Percentiles rank a stretch among this genome's conserved stretches.
Conservation (phyloP, 2,888 invertebrate genomes). For the Electrophaes corylata region DNA sequence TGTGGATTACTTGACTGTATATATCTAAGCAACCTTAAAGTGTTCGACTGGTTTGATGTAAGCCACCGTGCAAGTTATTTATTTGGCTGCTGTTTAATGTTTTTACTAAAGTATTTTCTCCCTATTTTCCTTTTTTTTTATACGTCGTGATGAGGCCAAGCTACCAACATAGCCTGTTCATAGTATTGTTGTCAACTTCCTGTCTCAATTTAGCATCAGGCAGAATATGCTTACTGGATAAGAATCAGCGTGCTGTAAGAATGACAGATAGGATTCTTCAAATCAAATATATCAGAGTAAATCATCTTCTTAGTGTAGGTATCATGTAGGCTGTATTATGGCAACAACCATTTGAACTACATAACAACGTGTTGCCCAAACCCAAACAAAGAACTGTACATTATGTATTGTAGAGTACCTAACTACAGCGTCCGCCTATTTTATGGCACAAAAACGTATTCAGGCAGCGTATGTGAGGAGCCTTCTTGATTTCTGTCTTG, state of each 20-base stretch:
- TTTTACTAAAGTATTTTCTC: too few relatives aligned
- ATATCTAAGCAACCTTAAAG: too few relatives aligned
- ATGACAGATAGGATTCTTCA: background rate
- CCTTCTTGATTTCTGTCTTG: too few relatives aligned
- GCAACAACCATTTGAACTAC: slow-evolving; percentile 15
- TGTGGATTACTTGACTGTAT: slow-evolving; percentile 5
- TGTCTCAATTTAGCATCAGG: too few relatives aligned
- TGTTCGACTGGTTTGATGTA: background rate
- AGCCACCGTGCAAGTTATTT: too few relatives aligned
- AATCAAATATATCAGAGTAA: background rate
- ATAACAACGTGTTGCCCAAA: slow-evolving; percentile 22
- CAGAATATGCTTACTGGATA: too few relatives aligned
- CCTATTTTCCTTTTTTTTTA: too few relatives aligned
- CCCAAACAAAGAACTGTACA: slow-evolving; percentile 21
- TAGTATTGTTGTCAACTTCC: too few relatives aligned
- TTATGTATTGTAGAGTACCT: slow-evolving; percentile 7
- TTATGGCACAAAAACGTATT: background rate
- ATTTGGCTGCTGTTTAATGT: too few relatives aligned
- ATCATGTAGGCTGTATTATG: slow-evolving; percentile 9
- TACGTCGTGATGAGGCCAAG: too few relatives aligned
- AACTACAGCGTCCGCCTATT: background rate
- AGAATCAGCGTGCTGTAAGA: too few relatives aligned
- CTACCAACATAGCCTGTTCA: too few relatives aligned
- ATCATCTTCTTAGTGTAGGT: background rate
- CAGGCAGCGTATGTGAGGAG: background rate